phyloP scores from a whole-genome alignment of 2,113 vertebrate species.

The Carollia perspicillata region DNA sequence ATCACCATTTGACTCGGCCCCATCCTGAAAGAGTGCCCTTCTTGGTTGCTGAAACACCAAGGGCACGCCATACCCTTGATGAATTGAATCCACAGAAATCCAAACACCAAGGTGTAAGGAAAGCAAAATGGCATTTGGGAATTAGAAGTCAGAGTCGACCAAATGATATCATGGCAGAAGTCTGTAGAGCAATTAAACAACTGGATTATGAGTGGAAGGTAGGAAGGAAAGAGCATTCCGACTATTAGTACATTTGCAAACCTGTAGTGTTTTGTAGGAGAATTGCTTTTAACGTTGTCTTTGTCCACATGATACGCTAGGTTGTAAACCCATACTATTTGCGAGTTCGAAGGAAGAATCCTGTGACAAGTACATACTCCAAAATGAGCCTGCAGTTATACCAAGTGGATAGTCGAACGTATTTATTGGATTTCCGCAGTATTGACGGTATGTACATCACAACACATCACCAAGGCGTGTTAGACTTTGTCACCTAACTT shows the following conservation, averaged over 20 bases:
- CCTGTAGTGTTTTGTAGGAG: background rate
- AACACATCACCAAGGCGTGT: background rate
- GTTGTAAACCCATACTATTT: conserved; percentile 98
- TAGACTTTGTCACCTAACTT: background rate
- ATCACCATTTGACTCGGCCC: conserved; percentile 89
- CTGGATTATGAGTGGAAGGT: conserved; percentile 99
- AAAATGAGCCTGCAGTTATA: conserved; percentile 99
- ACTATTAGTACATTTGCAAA: background rate
- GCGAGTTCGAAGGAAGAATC: conserved; percentile 95
- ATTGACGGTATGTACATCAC: conserved; percentile 91
- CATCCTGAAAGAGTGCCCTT: conserved; percentile 97
- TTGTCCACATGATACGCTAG: conserved; percentile 76
- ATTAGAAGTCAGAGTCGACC: conserved; percentile 97
- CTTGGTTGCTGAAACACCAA: conserved; percentile 90
- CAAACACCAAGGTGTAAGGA: conserved; percentile 95
- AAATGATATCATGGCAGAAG: conserved; percentile 98
- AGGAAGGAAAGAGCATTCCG: conserved; percentile 51
- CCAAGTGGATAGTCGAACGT: conserved; percentile 98
- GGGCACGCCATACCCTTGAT: conserved; percentile 93
- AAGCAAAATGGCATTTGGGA: conserved; percentile 98
- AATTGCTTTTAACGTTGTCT: conserved; percentile 48
- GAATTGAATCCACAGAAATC: conserved; percentile 98
- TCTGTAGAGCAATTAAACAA: conserved; percentile 97
- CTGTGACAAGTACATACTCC: conserved; percentile 92
- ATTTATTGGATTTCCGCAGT: conserved; percentile 97